Conservation (phyloP, 2,113 vertebrate species). For the Neoarius graeffei region DNA sequence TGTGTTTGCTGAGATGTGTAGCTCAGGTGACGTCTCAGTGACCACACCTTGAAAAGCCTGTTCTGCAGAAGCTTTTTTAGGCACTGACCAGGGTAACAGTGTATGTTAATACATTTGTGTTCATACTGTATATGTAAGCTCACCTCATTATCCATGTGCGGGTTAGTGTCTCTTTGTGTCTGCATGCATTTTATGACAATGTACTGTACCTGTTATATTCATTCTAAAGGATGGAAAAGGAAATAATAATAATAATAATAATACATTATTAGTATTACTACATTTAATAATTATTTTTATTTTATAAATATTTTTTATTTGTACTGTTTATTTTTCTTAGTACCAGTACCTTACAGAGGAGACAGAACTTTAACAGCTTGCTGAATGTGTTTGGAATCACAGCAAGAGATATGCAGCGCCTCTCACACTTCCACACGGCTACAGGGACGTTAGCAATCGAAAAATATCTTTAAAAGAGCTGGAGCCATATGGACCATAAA, state of each 20-base stretch:
- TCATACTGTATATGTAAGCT: neutral
- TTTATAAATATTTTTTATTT: neutral
- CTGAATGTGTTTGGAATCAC: constrained; percentile 62
- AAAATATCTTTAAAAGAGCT: neutral
- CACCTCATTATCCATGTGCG: neutral
- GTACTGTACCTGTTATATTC: neutral
- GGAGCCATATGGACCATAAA: neutral
- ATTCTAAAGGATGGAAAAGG: neutral
- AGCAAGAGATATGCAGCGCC: constrained; percentile 60
- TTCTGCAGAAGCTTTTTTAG: too few relatives aligned
- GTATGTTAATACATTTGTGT: too few relatives aligned
- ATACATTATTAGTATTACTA: too few relatives aligned
- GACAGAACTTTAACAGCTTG: constrained; percentile 51
- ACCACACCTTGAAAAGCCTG: constrained; percentile 68
- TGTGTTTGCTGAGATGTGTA: constrained; percentile 73
- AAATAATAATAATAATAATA: too few relatives aligned
- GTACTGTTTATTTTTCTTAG: neutral
- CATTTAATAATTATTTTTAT: too few relatives aligned
- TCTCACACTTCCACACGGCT: constrained; percentile 32
- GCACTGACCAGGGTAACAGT: constrained; percentile 72
- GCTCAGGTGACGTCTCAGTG: constrained; percentile 70
- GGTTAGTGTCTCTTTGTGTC: neutral
- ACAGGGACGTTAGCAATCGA: neutral
- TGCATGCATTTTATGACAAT: neutral
- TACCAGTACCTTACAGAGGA: constrained; percentile 65